Evolutionary conservation across 1,140 invertebrate genomes (phyloP).

Genomic region (Drosophila trapezifrons): DNA sequence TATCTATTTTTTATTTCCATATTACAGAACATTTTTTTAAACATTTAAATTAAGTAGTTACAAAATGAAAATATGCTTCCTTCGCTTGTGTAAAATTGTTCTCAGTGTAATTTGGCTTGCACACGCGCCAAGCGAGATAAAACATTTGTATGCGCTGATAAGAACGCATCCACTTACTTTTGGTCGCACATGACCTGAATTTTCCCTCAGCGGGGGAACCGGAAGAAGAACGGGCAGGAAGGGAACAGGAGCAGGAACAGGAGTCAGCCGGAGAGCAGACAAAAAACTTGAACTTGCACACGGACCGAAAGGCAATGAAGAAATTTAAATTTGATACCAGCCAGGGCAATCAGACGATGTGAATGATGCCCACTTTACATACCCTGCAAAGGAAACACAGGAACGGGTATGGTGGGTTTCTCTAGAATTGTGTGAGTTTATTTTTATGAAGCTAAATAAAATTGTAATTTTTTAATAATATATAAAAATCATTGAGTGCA

Average conservation of each 20-base stretch:
- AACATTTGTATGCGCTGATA: constrained; percentile 82
- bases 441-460: too few species aligned
- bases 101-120: constrained; percentile 33
- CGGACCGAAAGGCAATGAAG: constrained; percentile 65
- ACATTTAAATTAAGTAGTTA: too few species aligned
- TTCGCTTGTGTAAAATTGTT: neutral
- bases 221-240: neutral
- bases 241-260: neutral
- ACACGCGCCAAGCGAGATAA: constrained; percentile 76
- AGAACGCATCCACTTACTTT: constrained; percentile 82
- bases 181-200: constrained; percentile 80
- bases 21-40: too few species aligned
- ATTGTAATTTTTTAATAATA: too few species aligned
- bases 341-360: constrained; percentile 53
- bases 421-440: too few species aligned
- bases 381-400: neutral
- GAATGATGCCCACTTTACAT: constrained; percentile 41
- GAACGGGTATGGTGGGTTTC: neutral
- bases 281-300: constrained; percentile 73
- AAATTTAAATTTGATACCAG: constrained; percentile 77
- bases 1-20: too few species aligned
- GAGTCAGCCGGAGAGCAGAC: constrained; percentile 33
- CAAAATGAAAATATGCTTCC: neutral
- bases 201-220: constrained; percentile 39
- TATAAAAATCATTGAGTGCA: too few species aligned